phyloP scores from a whole-genome alignment of 2,888 invertebrate genomes.

The Epinotia nisella region DNA sequence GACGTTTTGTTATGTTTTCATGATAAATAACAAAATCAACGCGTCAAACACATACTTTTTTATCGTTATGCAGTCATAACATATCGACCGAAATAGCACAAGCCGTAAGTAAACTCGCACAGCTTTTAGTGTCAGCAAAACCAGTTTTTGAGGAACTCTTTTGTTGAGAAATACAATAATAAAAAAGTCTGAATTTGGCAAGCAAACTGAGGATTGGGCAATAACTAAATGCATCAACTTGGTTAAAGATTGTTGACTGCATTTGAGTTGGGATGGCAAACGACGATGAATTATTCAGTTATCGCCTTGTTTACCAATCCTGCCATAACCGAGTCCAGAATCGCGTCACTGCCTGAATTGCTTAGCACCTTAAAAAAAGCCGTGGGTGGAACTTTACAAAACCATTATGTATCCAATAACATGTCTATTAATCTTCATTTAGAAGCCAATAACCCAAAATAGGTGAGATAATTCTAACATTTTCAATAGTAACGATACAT shows the following conservation, averaged over 20 bases:
- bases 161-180: constrained; percentile 55
- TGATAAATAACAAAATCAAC: constrained; percentile 53
- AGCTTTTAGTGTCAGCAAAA: constrained; percentile 58
- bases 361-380: constrained; percentile 6
- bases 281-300: constrained; percentile 44
- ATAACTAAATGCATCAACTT: constrained; percentile 55
- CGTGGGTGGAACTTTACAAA: not conserved
- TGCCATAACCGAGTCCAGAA: constrained; percentile 34
- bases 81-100: constrained; percentile 60
- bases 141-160: constrained; percentile 58
- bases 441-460: constrained; percentile 14
- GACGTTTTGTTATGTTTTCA: constrained; percentile 30
- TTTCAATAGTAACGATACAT: not conserved
- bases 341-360: constrained; percentile 14
- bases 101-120: constrained; percentile 54
- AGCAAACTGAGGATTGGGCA: constrained; percentile 50
- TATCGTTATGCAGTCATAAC: constrained; percentile 53
- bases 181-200: constrained; percentile 49
- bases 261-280: constrained; percentile 43
- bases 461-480: not conserved
- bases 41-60: constrained; percentile 50
- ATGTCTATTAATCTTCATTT: constrained; percentile 3
- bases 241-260: constrained; percentile 37
- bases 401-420: constrained; percentile 13
- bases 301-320: constrained; percentile 45